A percentile compares a stretch with the other conserved stretches of the same genome.
Conservation (phyloP, 2,888 invertebrate species). For the Pharmacophagus antenor region DNA sequence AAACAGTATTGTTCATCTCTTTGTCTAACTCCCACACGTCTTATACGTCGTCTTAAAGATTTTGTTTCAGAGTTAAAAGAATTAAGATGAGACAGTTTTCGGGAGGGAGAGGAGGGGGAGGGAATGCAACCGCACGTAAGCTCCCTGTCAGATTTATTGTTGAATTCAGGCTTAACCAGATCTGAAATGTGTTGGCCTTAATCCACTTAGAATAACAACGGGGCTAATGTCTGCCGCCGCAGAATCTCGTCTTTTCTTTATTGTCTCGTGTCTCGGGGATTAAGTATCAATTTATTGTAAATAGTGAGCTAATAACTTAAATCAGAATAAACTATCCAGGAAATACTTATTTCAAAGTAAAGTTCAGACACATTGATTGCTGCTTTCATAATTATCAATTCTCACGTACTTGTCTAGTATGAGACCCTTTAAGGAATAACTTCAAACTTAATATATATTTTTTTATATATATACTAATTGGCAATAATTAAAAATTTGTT, state of each 20-base stretch:
- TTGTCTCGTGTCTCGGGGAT: slow-evolving; percentile 54
- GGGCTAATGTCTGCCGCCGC: slow-evolving; percentile 61
- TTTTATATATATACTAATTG: too few species aligned
- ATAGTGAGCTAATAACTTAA: slow-evolving; percentile 5
- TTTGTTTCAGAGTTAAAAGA: slow-evolving; percentile 25
- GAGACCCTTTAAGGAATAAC: not conserved
- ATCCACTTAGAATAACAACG: slow-evolving; percentile 78
- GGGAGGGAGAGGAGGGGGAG: too few species aligned
- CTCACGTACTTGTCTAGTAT: not conserved
- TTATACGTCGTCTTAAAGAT: not conserved
- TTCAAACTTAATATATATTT: not conserved
- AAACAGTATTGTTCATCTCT: not conserved
- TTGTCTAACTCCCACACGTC: not conserved
- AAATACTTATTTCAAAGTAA: not conserved
- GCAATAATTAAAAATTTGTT: too few species aligned
- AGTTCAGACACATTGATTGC: not conserved
- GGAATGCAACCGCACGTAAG: slow-evolving; percentile 61
- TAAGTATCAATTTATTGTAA: slow-evolving; percentile 55
- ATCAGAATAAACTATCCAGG: slow-evolving; percentile 18
- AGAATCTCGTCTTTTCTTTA: slow-evolving; percentile 55
- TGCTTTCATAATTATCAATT: not conserved
- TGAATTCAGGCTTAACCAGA: slow-evolving; percentile 69
- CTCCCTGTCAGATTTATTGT: slow-evolving; percentile 69
- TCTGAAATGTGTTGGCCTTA: slow-evolving; percentile 75
- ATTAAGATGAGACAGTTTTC: slow-evolving; percentile 21